Conservation (phyloP, 2,888 invertebrate genomes). For the Agriotes lineatus region DNA sequence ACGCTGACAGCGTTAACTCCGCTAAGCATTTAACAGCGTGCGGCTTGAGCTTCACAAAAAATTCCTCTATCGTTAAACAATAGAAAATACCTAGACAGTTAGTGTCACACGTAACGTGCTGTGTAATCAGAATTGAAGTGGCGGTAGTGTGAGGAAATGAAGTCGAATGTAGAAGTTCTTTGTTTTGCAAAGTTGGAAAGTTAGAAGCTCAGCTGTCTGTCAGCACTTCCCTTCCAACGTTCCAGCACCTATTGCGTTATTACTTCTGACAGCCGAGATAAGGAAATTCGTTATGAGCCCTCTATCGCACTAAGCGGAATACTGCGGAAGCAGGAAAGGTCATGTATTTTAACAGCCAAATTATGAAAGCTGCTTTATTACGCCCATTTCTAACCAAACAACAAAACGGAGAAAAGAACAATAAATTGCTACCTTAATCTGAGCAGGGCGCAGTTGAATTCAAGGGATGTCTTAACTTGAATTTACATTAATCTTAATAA, state of each 20-base stretch:
- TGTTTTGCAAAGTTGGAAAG: conserved; percentile 26
- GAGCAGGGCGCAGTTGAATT: too few species aligned
- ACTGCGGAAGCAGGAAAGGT: conserved; percentile 7
- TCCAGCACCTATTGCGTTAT: conserved; percentile 22
- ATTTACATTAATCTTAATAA: too few species aligned
- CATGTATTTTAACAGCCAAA: conserved; percentile 4
- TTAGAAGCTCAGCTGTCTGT: conserved; percentile 26
- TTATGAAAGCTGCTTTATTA: background rate
- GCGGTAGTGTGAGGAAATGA: conserved; percentile 19
- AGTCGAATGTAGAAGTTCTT: conserved; percentile 25
- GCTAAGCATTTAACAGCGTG: background rate
- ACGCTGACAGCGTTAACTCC: conserved; percentile 7
- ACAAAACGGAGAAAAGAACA: too few species aligned
- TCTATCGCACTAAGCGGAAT: conserved; percentile 10
- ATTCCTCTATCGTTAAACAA: conserved; percentile 4
- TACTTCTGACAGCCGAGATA: conserved; percentile 23
- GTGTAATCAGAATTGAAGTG: conserved; percentile 15
- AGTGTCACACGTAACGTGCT: conserved; percentile 15
- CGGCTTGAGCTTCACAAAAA: background rate
- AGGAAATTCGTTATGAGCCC: conserved; percentile 25
- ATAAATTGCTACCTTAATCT: too few species aligned
- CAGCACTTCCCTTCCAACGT: conserved; percentile 23
- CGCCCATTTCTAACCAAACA: too few species aligned
- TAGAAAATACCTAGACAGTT: conserved; percentile 15
- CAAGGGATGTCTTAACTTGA: too few species aligned